Conservation (phyloP, 2,113 vertebrate genomes). For the Nothoprocta perdicaria region DNA sequence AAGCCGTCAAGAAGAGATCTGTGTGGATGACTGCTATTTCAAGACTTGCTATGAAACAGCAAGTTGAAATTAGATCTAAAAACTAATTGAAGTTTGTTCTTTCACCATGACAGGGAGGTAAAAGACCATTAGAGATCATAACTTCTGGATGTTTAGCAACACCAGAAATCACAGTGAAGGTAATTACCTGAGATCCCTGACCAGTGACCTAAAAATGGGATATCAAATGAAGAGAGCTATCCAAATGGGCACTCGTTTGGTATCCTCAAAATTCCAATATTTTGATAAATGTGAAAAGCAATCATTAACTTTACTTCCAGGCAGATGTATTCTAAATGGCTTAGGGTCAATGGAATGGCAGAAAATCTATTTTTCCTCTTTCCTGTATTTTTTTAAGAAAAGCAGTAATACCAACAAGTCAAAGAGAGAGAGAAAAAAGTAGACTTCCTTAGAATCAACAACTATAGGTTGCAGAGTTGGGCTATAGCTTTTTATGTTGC, state of each 20-base stretch:
- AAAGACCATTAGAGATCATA: background rate
- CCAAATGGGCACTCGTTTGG: background rate
- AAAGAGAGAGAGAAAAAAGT: too few species aligned
- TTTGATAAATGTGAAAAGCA: background rate
- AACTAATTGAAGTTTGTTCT: background rate
- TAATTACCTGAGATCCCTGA: background rate
- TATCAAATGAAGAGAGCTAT: background rate
- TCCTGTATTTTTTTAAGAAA: background rate
- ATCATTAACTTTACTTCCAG: background rate
- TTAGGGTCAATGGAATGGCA: background rate
- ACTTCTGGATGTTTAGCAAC: background rate
- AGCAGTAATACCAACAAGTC: background rate
- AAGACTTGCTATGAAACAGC: background rate
- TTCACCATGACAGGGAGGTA: background rate
- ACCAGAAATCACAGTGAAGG: background rate
- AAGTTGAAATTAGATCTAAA: slow-evolving; percentile 9
- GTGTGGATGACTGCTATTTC: background rate
- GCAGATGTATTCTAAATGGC: background rate
- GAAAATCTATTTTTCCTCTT: background rate
- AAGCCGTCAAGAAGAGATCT: slow-evolving; percentile 26
- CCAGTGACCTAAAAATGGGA: background rate
- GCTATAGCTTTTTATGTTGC: background rate
- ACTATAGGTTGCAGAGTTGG: background rate
- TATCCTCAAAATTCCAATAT: background rate
- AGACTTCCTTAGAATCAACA: background rate